These are phyloP conservation scores for Drosophila orena DNA, from an alignment of 1,140 invertebrate species.

Conservation along the genomic window DNA sequence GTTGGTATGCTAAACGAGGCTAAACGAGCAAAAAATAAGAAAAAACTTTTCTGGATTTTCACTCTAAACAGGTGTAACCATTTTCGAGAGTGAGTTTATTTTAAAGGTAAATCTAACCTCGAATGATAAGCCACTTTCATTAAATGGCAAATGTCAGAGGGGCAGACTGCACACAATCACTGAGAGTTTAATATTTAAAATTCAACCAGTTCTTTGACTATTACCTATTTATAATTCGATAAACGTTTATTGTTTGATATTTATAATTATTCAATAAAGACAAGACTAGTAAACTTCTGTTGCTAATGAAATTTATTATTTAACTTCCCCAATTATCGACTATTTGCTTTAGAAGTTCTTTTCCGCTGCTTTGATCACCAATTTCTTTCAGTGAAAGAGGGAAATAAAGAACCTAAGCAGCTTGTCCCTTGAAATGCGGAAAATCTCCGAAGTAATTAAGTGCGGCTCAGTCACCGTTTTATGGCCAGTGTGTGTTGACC, in stretches of 20 bases:
- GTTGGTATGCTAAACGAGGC: slow-evolving; percentile 66
- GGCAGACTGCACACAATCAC: not conserved
- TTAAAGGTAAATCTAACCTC: slow-evolving; percentile 20
- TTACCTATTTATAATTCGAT: too few relatives aligned
- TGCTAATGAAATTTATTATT: too few relatives aligned
- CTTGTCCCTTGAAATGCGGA: slow-evolving; percentile 25
- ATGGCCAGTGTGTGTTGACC: slow-evolving; percentile 25
- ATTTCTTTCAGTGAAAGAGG: not conserved
- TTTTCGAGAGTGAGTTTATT: slow-evolving; percentile 18
- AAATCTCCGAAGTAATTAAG: slow-evolving; percentile 76
- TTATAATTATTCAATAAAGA: too few relatives aligned
- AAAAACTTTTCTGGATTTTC: slow-evolving; percentile 5
- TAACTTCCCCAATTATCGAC: too few relatives aligned
- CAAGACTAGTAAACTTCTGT: too few relatives aligned
- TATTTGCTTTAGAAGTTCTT: too few relatives aligned
- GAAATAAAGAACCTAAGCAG: slow-evolving; percentile 1
- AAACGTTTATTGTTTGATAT: too few relatives aligned
- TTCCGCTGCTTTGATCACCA: not conserved
- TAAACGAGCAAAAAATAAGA: slow-evolving; percentile 48
- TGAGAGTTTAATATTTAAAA: not conserved
- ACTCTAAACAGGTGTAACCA: slow-evolving; percentile 44
- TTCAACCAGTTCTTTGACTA: too few relatives aligned
- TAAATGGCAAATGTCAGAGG: slow-evolving; percentile 32
- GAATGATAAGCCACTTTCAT: slow-evolving; percentile 48
- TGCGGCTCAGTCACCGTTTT: slow-evolving; percentile 40